Evolutionary conservation across 2,888 invertebrate genomes (phyloP).

Genomic region (Dryococelus australis): DNA sequence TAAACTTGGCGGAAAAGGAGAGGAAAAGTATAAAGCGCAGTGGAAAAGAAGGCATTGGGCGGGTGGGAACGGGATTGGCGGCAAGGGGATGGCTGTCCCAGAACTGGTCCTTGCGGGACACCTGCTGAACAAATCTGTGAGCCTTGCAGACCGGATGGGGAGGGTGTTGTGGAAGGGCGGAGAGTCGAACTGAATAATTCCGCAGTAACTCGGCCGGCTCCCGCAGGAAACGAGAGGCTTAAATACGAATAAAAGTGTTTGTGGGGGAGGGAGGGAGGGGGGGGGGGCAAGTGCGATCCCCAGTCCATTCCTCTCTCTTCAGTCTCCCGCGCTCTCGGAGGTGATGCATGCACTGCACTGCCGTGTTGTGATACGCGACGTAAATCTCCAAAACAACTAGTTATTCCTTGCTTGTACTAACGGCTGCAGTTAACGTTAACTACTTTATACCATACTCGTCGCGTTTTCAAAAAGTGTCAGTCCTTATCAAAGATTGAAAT

Average conservation of each 20-base stretch:
- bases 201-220: conserved; percentile 24
- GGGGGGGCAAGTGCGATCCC: neutral
- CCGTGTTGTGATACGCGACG: no score
- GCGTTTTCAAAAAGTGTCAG: no score
- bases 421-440: no score
- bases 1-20: conserved; percentile 20
- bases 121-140: conserved; percentile 35
- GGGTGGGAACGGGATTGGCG: neutral
- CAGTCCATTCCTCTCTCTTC: neutral
- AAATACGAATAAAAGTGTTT: conserved; percentile 24
- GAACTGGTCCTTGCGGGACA: conserved; percentile 32
- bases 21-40: conserved; percentile 13
- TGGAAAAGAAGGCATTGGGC: conserved; percentile 8
- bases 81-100: neutral
- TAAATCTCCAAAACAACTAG: no score
- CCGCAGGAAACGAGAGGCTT: neutral
- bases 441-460: no score
- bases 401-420: no score
- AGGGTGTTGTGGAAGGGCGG: neutral
- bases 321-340: neutral
- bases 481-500: no score
- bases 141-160: neutral
- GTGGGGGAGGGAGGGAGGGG: neutral
- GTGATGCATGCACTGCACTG: neutral
- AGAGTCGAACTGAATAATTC: conserved; percentile 26